These are phyloP conservation scores for Scaptodrosophila latifasciaeformis DNA, from an alignment of 2,888 invertebrate species.

Conservation along the genomic window DNA sequence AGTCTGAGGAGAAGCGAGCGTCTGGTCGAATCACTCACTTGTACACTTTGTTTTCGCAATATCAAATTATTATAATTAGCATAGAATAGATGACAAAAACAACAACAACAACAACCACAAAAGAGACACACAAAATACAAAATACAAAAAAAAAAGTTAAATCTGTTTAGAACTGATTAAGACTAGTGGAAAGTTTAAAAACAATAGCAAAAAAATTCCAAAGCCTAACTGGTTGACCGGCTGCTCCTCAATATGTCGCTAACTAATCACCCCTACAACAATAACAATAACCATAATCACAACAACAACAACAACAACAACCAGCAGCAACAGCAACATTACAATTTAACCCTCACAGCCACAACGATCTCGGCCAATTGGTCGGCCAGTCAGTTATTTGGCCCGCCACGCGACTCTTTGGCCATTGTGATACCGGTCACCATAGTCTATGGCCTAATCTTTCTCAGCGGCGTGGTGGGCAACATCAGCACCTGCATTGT, in stretches of 20 bases:
- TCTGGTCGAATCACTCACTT: conserved; percentile 5
- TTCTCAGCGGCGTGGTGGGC: conserved; percentile 86
- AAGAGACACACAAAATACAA: no score
- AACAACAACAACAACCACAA: no score
- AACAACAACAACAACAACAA: conserved; percentile 7
- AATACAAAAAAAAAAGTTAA: no score
- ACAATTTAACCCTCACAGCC: no score
- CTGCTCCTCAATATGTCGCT: no score
- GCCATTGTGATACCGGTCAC: conserved; percentile 83
- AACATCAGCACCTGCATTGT: conserved; percentile 91
- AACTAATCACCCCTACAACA: not conserved
- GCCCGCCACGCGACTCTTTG: conserved; percentile 80
- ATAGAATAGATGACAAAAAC: conserved; percentile 23
- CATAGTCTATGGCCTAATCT: conserved; percentile 85
- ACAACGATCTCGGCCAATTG: no score
- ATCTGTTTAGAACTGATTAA: not conserved
- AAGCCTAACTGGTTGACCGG: no score
- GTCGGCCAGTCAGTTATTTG: conserved; percentile 39
- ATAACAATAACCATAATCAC: conserved; percentile 24
- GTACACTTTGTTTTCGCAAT: conserved; percentile 36
- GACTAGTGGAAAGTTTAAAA: conserved; percentile 52
- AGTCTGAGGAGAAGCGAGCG: no score
- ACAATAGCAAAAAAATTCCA: conserved; percentile 33
- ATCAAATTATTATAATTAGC: conserved; percentile 68
- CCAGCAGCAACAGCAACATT: no score